Base-by-base conservation (phyloP, 1,140 invertebrate genomes). In the Liolophura sinensis region DNA sequence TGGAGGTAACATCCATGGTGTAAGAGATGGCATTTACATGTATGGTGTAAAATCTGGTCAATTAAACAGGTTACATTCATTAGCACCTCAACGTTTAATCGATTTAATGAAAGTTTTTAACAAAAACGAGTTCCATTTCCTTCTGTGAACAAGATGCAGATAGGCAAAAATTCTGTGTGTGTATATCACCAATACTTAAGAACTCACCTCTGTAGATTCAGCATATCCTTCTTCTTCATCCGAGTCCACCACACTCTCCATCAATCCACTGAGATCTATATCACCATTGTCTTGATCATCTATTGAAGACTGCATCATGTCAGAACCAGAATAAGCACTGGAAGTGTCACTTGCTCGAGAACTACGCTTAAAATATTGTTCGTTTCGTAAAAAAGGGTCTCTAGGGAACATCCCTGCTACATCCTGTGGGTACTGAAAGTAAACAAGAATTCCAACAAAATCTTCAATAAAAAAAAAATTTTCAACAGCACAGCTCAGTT, bases 331-430 rank as follows among this genome's bases (percentile, higher is more conserved):
- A 83, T 97, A 97, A 15, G 81, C 95, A 68, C 93, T 96, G 82
- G 93, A 96, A 3, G 95, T 97, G 82, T 97, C 95, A 82, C 93
- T 95, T 40, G 93, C 93, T 80, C 95, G 93, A 22, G 92, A 93
- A 75, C 90, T 91, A 65, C 92, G 88, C 78, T 92, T 93, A 73
- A 91, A 93, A 82, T 93, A 93, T 77, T 72, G 66, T 27, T 79
- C 73, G 70, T 71, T 72, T 27, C 75, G 69, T 52, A 70, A 64
- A 55, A 65, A 74, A 40, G 92, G 77, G 69, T 86, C 84, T 59
- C 76, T 74, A 63, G 80, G 73, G 56, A 76, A 58, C n/a, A 60
- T 64, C 31, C 57, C 57, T 64, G 63, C 68, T n/a, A 81, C 64
- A 52, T 81, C 78, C 49, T 64, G 71, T 24, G 78, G 72, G 31